Evolutionary conservation across 2,797 vertebrate genomes (phyloP), one percentile per base, ranked within the genome.

Genomic region (Setipinna tenuifilis): DNA sequence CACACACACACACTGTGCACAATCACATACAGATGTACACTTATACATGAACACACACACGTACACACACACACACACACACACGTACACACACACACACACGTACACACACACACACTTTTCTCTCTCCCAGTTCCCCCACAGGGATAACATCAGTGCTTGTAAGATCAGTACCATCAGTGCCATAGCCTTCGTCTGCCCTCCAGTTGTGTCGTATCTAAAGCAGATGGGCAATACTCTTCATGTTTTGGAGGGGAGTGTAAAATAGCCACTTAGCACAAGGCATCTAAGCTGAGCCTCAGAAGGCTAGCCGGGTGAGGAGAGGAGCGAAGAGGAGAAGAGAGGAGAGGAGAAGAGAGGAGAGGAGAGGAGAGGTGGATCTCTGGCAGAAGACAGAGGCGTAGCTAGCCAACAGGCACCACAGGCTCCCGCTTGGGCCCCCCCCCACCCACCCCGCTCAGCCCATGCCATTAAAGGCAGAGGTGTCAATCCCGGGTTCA

Each of bases 271-370:
- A 75, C 68, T 35, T 41, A 31, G 28, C 68, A 83, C 62, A 87
- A 85, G 57, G 83, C 85, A 62, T 90, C 35, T 3, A 35, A 81
- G 59, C 88, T 57, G 61, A 82, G 54, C 48, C 23, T 21, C 78
- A 83, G 78, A 75, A 65, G 80, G 82, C 81, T 86, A 25, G 80
- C 78, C 80, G 83, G 80, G 61, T 75, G 46, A 10, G 10, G 46
- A 4, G 46, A 48, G 10, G 46, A 48, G 10, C 46, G 10, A 48
- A 48, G 4, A 48, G 46, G 46, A 10, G 10, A 48, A 48, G 46
- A 48, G 46, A 48, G 46, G 46, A 10, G 46, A 48, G 3, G 3
- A 48, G 10, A 48, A 4, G 46, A 4, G 46, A 3, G 3, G 46
- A 48, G 46, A 48, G 46, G 46, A 10, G 46, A 58, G 82, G 83